Evolutionary conservation across 2,797 vertebrate species (phyloP).

Genomic region (Brachymystax lenok): DNA sequence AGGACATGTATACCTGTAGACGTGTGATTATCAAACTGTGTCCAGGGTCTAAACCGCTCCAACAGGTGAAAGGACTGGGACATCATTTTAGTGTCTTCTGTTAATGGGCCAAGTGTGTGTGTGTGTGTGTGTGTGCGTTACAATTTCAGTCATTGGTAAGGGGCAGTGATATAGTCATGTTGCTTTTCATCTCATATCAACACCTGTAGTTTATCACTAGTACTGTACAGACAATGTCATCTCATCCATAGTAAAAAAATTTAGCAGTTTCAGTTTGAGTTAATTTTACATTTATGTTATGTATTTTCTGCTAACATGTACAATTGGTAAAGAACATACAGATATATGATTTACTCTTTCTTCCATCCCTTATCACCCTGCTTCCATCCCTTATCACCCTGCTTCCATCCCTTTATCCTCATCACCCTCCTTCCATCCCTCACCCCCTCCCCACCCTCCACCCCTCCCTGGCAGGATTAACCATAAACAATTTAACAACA

Average conservation of each 20-base stretch:
- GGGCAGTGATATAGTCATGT: constrained; percentile 5
- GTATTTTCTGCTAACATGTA: constrained; percentile 70
- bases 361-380: constrained; percentile 5
- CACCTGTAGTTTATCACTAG: too few species aligned
- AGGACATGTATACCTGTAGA: not conserved
- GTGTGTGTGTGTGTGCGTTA: not conserved
- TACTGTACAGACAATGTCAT: constrained; percentile 6
- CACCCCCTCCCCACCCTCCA: constrained; percentile 9
- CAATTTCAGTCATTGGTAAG: constrained; percentile 13
- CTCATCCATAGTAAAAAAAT: not conserved
- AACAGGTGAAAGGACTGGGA: too few species aligned
- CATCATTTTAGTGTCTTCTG: too few species aligned
- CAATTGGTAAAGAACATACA: constrained; percentile 74
- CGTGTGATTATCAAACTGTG: not conserved
- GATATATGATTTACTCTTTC: constrained; percentile 41
- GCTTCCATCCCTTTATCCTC: constrained; percentile 59
- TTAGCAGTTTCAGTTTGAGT: constrained; percentile 38
- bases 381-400: constrained; percentile 57
- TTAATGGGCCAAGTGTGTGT: not conserved
- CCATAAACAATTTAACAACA: constrained; percentile 30
- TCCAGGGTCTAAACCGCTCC: not conserved
- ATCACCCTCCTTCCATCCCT: constrained; percentile 55
- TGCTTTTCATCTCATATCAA: constrained; percentile 8
- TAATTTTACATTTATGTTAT: constrained; percentile 51
- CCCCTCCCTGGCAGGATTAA: not conserved